Base-by-base conservation (phyloP, 2,113 vertebrate genomes). In the Entosphenus tridentatus region DNA sequence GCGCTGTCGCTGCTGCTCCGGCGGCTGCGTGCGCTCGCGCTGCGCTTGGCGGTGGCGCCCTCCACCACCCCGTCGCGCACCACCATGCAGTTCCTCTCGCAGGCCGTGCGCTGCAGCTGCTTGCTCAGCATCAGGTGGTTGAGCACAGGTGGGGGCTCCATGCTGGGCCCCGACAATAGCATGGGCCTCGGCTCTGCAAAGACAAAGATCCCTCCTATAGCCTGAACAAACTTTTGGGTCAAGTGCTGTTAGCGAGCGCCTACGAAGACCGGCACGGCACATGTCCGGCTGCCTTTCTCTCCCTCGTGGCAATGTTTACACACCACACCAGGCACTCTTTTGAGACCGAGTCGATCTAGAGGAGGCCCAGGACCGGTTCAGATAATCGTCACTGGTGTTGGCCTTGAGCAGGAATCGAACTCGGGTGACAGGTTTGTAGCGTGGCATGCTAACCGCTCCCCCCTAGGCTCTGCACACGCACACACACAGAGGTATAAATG, bases 61-160 rank as follows among this genome's bases (percentile, higher is more conserved):
- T 80, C 68, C 78, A 78, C 0, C 79, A 71, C 12, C n/a, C 79
- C 79, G 18, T 81, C 75, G 67, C 82, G 83, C 68, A 82, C 74
- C 57, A 82, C 75, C 14, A 81, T 78, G 11, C 82, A 85, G 76
- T 79, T 83, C 70, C 80, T 71, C 65, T 80, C 76, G 57, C 75
- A 77, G 73, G 82, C 81, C 9, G 75, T 77, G 57, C 77, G 57
- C 68, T 80, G 82, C 71, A 84, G 82, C 76, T 82, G 91, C 73
- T 85, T 86, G n/a, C 88, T 88, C 77, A 98, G 78, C 12, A 98
- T 85, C 71, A 98, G 88, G 77, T 98, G 93, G 76, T 98, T 98
- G 75, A 96, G 87, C 59, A 91, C 89, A 39, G 39, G 39, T 0
- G 89, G 79, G 69, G 85, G 86, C 12, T 84, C 80, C 73, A 87